Percentiles rank a stretch among this genome's conserved stretches.
These are phyloP conservation scores for Antennarius striatus DNA, from an alignment of 2,113 vertebrate genomes.

Conservation along the genomic window DNA sequence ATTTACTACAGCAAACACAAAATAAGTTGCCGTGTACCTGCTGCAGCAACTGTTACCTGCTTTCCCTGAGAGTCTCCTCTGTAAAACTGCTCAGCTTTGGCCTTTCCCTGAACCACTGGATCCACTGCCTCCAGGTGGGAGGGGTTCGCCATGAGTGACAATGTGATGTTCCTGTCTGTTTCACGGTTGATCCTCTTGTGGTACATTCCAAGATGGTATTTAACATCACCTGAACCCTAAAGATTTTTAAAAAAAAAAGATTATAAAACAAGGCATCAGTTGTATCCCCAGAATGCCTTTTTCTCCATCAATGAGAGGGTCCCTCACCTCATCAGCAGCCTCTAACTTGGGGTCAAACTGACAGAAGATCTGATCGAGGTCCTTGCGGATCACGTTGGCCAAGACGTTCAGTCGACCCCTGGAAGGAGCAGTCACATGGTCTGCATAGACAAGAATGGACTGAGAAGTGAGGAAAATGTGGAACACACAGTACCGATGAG, in stretches of 20 bases:
- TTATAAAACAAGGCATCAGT: background rate
- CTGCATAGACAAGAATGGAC: background rate
- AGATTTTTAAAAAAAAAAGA: background rate
- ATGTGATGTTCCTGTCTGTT: conserved; percentile 88
- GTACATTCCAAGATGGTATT: conserved; percentile 95
- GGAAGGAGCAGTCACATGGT: conserved; percentile 15
- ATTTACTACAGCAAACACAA: background rate
- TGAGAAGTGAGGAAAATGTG: background rate
- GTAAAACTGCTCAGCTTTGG: conserved; percentile 96
- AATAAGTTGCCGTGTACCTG: background rate
- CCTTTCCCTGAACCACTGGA: conserved; percentile 94
- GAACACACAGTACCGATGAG: conserved; percentile 84
- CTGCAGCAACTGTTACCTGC: conserved; percentile 37
- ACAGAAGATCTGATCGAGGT: conserved; percentile 94
- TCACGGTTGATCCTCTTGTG: conserved; percentile 90
- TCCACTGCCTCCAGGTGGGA: conserved; percentile 91
- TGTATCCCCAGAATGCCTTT: background rate
- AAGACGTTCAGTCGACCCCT: conserved; percentile 92
- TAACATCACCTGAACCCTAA: conserved; percentile 90
- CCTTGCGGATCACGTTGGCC: conserved; percentile 92
- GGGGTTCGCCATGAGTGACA: conserved; percentile 91
- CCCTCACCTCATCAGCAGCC: conserved; percentile 87
- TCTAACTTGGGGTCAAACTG: conserved; percentile 93
- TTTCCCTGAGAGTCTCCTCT: conserved; percentile 90
- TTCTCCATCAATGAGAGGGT: background rate